Base-by-base conservation (phyloP, 2,888 invertebrate genomes). In the Sinopyrophorus schimmeli region DNA sequence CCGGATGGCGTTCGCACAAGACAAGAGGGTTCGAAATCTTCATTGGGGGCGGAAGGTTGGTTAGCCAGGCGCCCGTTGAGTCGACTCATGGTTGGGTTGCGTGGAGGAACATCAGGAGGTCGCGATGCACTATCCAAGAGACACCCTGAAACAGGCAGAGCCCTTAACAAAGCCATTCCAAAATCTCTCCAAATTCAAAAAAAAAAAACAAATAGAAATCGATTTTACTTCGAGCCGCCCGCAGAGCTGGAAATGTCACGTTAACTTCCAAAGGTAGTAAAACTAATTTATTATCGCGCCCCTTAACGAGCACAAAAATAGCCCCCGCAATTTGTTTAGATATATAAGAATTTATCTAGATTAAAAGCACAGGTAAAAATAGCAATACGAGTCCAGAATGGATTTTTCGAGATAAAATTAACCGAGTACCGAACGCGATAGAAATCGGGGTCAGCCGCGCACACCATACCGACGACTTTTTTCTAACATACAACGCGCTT, bases 1-100 rank as follows among this genome's bases (percentile, higher is more conserved):
- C 92, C 92, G 63, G 92, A 92, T 62, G 92, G 90, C 60, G 92
- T 92, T 74, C 92, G 83, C 67, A 92, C 91, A 69, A 92, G 83
- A 74, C 92, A 92, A 71, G 91, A 89, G 63, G 92, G 90, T 76
- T 92, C 92, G 75, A 91, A 89, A 75, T 92, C 92, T 62, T 72
- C 71, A 54, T 64, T 63, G 41, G 84, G 77, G 70, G 79, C 76
- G 72, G 84, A 84, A 64, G 83, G 84, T 63, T 87, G 87, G 76
- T 89, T 88, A 71, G 87, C 86, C 76, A 89, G 82, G 73, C 91
- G 86, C 74, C 90, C 90, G 82, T 91, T 91, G 74, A 90, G 82
- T 71, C 92, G 86, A 78, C 83, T 89, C 91, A 91, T 92, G 77
- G 90, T 90, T 67, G 89, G 89, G 77, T 90, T 91, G 70, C 91